phyloP scores from a whole-genome alignment of 92 coral and sea anemone species.

The Zoanthus gigantus region DNA sequence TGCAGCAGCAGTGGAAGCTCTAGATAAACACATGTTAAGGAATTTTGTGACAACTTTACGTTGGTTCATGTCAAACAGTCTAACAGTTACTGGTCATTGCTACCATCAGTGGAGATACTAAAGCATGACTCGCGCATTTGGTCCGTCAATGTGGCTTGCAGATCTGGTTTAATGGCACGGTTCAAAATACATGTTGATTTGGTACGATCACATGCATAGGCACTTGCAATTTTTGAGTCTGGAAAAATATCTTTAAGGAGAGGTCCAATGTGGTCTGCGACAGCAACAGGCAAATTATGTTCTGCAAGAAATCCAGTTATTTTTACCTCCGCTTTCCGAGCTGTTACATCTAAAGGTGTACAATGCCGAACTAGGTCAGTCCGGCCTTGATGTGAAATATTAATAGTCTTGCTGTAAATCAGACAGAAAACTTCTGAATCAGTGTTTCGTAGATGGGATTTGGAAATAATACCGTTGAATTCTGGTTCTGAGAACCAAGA shows the following conservation, averaged over 20 bases:
- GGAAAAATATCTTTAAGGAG: neutral
- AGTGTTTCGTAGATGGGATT: no score
- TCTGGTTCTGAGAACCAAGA: no score
- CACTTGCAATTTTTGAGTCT: conserved; percentile 14
- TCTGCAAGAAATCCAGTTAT: conserved; percentile 22
- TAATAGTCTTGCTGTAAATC: no score
- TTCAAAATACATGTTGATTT: conserved; percentile 17
- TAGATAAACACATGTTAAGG: conserved; percentile 34
- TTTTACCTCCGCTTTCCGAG: conserved; percentile 11
- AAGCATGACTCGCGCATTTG: neutral
- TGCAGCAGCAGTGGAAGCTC: conserved; percentile 28
- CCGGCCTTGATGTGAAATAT: no score
- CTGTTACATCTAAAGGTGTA: no score
- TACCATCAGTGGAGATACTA: conserved; percentile 38
- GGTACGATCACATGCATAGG: neutral
- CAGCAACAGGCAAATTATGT: conserved; percentile 13
- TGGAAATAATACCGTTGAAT: no score
- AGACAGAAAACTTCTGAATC: no score
- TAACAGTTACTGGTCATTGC: conserved; percentile 60
- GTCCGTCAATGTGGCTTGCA: neutral
- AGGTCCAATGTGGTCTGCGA: conserved; percentile 32
- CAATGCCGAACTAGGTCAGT: no score
- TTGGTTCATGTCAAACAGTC: conserved; percentile 48
- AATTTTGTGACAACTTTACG: conserved; percentile 29
- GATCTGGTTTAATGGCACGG: conserved; percentile 6